Conservation (phyloP, 2,888 invertebrate genomes). For the Anorthoa munda region DNA sequence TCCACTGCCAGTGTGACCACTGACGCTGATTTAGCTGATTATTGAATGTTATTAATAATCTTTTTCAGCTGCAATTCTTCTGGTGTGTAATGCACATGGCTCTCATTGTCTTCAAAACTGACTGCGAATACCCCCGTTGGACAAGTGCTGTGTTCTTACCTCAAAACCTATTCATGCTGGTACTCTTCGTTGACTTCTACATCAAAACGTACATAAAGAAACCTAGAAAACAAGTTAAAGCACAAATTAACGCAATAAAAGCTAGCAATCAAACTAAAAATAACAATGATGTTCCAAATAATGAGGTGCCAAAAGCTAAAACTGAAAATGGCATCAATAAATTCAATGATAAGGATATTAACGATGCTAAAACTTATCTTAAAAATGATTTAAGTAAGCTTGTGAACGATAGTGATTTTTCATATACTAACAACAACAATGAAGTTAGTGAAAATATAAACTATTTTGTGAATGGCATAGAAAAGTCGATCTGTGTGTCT, state of each 20-base stretch:
- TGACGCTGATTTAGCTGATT: too few relatives aligned
- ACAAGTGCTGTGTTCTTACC: conserved; percentile 90
- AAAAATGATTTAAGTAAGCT: conserved; percentile 47
- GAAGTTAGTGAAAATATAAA: conserved; percentile 26
- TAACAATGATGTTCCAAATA: conserved; percentile 5
- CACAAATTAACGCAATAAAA: not conserved
- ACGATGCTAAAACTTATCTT: conserved; percentile 8
- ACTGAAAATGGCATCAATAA: conserved; percentile 14
- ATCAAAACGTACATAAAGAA: conserved; percentile 91
- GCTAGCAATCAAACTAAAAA: conserved; percentile 7
- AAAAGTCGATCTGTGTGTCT: conserved; percentile 25
- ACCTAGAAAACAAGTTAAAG: conserved; percentile 60
- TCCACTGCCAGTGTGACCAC: too few relatives aligned
- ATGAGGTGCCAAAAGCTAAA: not conserved
- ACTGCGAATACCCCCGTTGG: conserved; percentile 92
- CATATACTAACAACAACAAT: conserved; percentile 11
- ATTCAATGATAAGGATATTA: conserved; percentile 1
- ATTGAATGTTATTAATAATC: not conserved
- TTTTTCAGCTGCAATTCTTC: conserved; percentile 92
- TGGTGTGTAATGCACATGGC: conserved; percentile 90
- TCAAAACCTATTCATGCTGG: conserved; percentile 92
- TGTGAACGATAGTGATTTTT: conserved; percentile 21
- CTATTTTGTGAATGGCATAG: conserved; percentile 6
- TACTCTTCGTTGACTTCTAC: conserved; percentile 93
- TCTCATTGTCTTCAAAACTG: conserved; percentile 83